A percentile compares a stretch with the other conserved stretches of the same genome.
Conservation (phyloP, 2,113 vertebrate species). For the Rallus limicola region DNA sequence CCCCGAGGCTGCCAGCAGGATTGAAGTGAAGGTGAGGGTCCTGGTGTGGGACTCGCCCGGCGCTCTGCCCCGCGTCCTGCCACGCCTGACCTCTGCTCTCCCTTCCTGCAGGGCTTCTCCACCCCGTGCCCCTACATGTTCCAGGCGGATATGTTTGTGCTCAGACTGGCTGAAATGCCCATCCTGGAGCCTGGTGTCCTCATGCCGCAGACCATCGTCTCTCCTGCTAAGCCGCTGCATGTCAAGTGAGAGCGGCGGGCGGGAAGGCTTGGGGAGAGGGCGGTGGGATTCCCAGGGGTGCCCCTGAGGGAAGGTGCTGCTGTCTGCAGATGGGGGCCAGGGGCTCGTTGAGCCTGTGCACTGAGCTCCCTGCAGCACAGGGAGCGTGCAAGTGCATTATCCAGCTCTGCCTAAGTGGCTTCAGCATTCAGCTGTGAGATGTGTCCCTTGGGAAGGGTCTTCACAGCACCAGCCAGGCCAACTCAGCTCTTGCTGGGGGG, state of each 20-base stretch:
- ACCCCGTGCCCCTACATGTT: constrained; percentile 87
- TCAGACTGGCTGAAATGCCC: constrained; percentile 80
- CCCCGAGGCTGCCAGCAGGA: constrained; percentile 88
- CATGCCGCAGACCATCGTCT: constrained; percentile 70
- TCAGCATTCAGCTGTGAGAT: neutral
- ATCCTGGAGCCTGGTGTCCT: constrained; percentile 78
- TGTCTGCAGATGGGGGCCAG: accelerated
- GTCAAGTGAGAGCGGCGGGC: constrained; percentile 78
- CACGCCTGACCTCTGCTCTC: neutral
- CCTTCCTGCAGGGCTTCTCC: constrained; percentile 83
- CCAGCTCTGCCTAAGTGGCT: accelerated
- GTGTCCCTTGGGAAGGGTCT: neutral
- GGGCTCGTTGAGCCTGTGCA: neutral
- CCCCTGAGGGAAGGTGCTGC: neutral
- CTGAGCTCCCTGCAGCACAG: neutral
- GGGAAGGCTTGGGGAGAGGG: accelerated
- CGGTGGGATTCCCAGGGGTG: accelerated
- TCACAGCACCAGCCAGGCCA: neutral
- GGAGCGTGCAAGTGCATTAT: neutral
- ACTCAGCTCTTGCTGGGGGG: neutral
- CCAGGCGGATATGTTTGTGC: constrained; percentile 90
- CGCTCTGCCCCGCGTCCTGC: neutral
- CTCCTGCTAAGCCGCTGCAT: constrained; percentile 75
- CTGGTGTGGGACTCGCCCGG: accelerated
- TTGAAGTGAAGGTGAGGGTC: constrained; percentile 88